These are phyloP conservation scores for Myrmecobius fasciatus DNA, from an alignment of 2,113 vertebrate genomes.

Conservation along the genomic window DNA sequence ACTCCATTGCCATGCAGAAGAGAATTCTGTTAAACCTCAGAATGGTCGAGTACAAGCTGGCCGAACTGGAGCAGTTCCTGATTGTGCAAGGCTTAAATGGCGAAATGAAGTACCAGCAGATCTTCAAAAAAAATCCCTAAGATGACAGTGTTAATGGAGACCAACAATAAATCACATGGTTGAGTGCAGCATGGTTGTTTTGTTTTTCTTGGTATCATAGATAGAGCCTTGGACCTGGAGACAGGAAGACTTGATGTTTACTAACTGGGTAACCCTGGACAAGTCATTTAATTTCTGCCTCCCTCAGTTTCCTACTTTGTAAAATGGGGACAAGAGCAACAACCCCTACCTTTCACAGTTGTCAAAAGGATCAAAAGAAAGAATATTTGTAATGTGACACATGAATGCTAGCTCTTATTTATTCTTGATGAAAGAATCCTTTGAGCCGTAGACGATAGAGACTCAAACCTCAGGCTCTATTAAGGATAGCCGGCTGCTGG, in stretches of 20 bases:
- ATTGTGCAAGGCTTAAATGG: not conserved
- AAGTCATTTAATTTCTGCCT: not conserved
- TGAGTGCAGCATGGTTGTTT: not conserved
- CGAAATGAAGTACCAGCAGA: not conserved
- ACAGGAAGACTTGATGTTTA: not conserved
- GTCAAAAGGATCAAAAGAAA: not conserved
- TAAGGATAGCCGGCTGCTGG: not conserved
- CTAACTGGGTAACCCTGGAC: not conserved
- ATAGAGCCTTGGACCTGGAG: not conserved
- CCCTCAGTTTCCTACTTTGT: not conserved
- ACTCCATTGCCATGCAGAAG: not conserved
- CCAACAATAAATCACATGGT: not conserved
- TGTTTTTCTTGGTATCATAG: not conserved
- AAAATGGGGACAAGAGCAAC: not conserved
- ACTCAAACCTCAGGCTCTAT: not conserved
- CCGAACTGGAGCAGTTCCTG: constrained; percentile 10
- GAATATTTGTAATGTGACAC: not conserved
- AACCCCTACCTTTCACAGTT: not conserved
- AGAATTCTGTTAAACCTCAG: constrained; percentile 34
- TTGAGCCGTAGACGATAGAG: not conserved
- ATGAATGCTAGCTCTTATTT: not conserved
- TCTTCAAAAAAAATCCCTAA: not conserved
- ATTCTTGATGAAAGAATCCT: not conserved
- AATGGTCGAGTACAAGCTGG: constrained; percentile 20
- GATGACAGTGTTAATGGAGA: not conserved